Percentiles rank a stretch among this genome's conserved stretches.
Evolutionary conservation across 2,888 invertebrate genomes (phyloP).

Genomic region (Euzetes globulus): DNA sequence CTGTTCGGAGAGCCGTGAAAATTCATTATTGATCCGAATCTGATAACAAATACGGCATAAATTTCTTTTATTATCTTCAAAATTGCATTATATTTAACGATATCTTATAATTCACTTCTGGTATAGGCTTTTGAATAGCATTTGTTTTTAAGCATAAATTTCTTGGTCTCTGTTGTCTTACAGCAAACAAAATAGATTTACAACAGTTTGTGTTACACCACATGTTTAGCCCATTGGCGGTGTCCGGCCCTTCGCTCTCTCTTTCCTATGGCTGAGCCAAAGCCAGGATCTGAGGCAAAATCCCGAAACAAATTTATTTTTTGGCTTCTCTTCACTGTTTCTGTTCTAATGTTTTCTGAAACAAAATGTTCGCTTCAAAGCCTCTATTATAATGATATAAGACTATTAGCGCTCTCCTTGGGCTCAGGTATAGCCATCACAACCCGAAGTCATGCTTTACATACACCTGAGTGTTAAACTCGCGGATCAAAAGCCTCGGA

Average conservation of each 20-base stretch:
- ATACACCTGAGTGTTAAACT: too few species aligned
- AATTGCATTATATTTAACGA: neutral
- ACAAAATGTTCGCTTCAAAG: too few species aligned
- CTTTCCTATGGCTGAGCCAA: too few species aligned
- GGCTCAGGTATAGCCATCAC: too few species aligned
- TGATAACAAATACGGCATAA: constrained; percentile 19
- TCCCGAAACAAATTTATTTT: neutral
- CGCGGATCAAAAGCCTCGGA: too few species aligned
- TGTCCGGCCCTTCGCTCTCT: neutral
- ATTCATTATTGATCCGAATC: constrained; percentile 19
- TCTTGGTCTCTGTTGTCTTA: neutral
- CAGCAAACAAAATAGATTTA: constrained; percentile 1
- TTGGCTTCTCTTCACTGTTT: neutral
- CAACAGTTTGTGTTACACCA: constrained; percentile 7
- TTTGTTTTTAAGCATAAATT: too few species aligned
- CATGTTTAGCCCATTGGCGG: constrained; percentile 23
- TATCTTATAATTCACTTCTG: constrained; percentile 6
- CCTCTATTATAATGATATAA: too few species aligned
- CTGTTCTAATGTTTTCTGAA: too few species aligned
- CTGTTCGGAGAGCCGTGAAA: neutral
- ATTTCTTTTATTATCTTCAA: constrained; percentile 11
- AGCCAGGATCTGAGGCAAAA: neutral
- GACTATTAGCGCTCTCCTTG: too few species aligned
- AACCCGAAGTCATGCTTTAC: too few species aligned
- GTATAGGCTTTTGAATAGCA: neutral